Evolutionary conservation across 2,113 vertebrate genomes (phyloP), one percentile per base, ranked within the genome.

Genomic region (Paramisgurnus dabryanus): DNA sequence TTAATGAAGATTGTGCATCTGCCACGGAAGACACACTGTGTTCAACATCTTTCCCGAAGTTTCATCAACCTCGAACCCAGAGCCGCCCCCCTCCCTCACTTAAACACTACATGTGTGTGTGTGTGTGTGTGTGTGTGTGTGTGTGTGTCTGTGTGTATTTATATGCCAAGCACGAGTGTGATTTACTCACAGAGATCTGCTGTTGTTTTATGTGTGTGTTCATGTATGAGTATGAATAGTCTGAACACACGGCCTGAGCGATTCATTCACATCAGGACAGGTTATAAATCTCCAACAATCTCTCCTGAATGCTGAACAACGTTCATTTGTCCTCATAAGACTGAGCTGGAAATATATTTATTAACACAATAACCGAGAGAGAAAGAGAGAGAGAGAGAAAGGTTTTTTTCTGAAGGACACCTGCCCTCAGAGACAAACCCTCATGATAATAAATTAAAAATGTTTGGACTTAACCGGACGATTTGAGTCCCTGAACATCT

Each of bases 401-500:
- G 10, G 15, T 22, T 50, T 7, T 4, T n/a, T n/a, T 18, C 15
- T 72, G 39, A 72, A 58, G 53, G 70, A 73, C 70, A 73, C 49
- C 49, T 71, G 68, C 53, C 68, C 68, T 71, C 18, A 34, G 12
- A 50, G 43, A 69, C 18, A 71, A 47, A 41, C 81, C 45, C 68
- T 80, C 82, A 80, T 71, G 67, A 71, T 73, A 72, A 84, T 84
- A 78, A 84, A 84, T 84, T 67, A 84, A 80, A 74, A 65, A 73
- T 84, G 82, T 75, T 80, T 79, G 45, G 45, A 6, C 45, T 8
- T 8, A 47, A 47, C 10, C 7, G 10, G 45, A 55, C 50, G 13
- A 55, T 13, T 55, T 55, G 4, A 55, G 45, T 8, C 45, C 10
- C 45, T 47, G 45, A 47, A 34, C 27, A 34, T 34, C 27, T 34